Evolutionary conservation across 2,797 vertebrate species (phyloP).

Genomic region (Lagorchestes hirsutus): DNA sequence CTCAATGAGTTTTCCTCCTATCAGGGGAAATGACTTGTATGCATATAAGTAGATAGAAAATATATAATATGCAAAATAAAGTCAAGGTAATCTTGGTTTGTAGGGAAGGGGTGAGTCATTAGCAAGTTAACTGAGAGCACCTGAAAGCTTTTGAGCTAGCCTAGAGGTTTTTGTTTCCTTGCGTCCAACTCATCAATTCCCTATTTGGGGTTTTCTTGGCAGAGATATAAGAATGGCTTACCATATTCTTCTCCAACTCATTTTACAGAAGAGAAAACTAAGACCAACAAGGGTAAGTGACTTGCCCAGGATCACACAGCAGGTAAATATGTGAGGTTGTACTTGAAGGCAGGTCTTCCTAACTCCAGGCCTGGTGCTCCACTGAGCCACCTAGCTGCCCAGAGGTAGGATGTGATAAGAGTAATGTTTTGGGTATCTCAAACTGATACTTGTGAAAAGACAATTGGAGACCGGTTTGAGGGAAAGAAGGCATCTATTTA

Average conservation of each 20-base stretch:
- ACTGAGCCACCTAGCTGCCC: not conserved
- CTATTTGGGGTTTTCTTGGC: not conserved
- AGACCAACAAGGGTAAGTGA: not conserved
- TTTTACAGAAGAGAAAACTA: not conserved
- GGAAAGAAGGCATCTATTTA: not conserved
- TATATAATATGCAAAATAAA: not conserved
- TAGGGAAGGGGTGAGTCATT: not conserved
- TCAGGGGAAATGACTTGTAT: not conserved
- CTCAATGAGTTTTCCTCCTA: not conserved
- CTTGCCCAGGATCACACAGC: not conserved
- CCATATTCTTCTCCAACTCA: not conserved
- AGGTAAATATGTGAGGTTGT: not conserved
- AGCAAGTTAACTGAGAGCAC: not conserved
- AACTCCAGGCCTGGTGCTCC: not conserved
- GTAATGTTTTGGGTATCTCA: not conserved
- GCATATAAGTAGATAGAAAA: not conserved
- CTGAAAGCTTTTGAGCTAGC: not conserved
- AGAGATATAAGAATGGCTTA: not conserved
- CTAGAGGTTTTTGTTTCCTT: not conserved
- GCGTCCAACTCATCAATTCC: not conserved
- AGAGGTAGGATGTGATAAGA: not conserved
- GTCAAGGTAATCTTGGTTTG: not conserved
- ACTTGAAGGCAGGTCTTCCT: not conserved
- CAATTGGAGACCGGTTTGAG: not conserved
- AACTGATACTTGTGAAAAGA: not conserved